phyloP scores from a whole-genome alignment of 2,113 vertebrate species.

The Ailuropoda melanoleuca region DNA sequence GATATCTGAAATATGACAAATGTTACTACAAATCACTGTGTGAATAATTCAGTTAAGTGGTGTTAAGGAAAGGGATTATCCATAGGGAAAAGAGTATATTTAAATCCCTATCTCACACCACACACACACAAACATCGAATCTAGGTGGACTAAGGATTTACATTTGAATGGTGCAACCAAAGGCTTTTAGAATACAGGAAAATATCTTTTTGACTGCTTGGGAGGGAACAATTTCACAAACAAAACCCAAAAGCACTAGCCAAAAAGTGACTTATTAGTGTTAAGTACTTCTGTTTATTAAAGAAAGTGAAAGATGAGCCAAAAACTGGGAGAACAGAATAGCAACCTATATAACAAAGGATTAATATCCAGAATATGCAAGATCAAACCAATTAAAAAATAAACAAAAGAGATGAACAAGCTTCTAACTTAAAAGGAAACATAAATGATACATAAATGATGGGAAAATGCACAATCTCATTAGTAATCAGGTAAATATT shows the following conservation, averaged over 20 bases:
- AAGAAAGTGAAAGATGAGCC: neutral
- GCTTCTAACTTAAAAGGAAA: conserved; percentile 10
- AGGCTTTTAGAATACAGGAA: neutral
- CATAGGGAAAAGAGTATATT: neutral
- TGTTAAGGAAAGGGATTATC: neutral
- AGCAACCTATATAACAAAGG: neutral
- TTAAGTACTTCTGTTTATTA: neutral
- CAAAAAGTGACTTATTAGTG: neutral
- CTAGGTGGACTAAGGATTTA: neutral
- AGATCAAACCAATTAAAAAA: neutral
- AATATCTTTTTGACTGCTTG: neutral
- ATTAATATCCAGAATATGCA: neutral
- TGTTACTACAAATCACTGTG: neutral
- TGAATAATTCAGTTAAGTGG: neutral
- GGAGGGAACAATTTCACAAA: conserved; percentile 15
- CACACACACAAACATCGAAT: neutral
- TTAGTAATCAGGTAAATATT: conserved; percentile 18
- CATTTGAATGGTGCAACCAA: neutral
- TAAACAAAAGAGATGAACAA: neutral
- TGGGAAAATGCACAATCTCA: neutral
- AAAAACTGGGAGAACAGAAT: neutral
- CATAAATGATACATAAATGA: neutral
- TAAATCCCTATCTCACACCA: neutral
- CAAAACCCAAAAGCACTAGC: neutral
- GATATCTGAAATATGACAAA: neutral